phyloP scores from a whole-genome alignment of 53 echinoderm and acorn worm genomes.

The Mesocentrotus franciscanus region DNA sequence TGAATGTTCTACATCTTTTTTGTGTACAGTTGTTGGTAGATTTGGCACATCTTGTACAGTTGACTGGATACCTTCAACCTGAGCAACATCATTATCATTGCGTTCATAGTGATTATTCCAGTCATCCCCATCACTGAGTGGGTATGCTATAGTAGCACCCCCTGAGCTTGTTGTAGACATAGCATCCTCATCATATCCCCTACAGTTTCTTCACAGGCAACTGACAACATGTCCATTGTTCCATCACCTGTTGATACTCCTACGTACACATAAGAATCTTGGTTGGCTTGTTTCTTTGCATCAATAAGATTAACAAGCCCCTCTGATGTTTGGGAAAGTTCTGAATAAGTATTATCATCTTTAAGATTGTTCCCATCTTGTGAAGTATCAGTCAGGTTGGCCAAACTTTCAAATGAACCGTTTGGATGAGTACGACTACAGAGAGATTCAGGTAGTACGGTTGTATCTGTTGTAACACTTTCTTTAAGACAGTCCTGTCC shows the following conservation, averaged over 20 bases:
- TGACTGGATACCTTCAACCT: neutral
- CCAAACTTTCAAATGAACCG: neutral
- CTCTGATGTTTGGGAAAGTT: neutral
- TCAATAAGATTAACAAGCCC: neutral
- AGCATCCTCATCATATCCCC: constrained; percentile 59
- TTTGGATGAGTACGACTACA: neutral
- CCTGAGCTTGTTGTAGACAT: constrained; percentile 56
- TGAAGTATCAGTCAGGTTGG: neutral
- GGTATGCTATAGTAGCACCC: constrained; percentile 40
- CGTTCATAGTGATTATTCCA: neutral
- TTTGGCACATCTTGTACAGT: neutral
- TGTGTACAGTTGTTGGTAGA: neutral
- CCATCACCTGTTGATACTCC: constrained; percentile 25
- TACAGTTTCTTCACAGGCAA: constrained; percentile 55
- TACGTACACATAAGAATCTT: neutral
- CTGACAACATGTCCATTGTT: constrained; percentile 35
- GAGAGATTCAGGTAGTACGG: neutral
- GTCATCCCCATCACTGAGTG: constrained; percentile 47
- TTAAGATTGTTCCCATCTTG: neutral
- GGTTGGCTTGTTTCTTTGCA: neutral
- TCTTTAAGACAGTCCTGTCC: neutral
- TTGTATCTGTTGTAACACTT: neutral
- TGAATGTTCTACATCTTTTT: neutral
- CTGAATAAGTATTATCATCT: neutral
- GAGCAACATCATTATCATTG: neutral